Evolutionary conservation across 2,888 invertebrate genomes (phyloP).

Genomic region (Eupithecia centaureata): DNA sequence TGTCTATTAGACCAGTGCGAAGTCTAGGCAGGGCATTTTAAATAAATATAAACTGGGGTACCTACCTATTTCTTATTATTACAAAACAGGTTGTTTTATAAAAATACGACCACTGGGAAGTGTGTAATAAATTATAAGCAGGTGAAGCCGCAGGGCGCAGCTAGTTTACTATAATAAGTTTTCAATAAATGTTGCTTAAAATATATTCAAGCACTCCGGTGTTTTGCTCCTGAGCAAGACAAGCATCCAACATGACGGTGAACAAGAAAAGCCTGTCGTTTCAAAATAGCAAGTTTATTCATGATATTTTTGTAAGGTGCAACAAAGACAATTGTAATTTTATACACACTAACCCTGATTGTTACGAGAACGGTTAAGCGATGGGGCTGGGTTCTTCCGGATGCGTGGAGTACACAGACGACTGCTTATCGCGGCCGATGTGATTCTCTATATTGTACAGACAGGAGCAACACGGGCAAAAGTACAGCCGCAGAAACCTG

Average conservation of each 20-base stretch:
- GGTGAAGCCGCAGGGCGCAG: too few species aligned
- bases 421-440: conserved; percentile 49
- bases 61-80: too few species aligned
- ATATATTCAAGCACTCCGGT: too few species aligned
- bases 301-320: background rate
- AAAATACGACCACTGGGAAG: too few species aligned
- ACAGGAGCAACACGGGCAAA: conserved; percentile 77
- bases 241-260: background rate
- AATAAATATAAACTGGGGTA: too few species aligned
- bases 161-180: too few species aligned
- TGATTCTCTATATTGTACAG: conserved; percentile 72
- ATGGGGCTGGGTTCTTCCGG: conserved; percentile 18
- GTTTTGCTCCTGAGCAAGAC: background rate
- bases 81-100: too few species aligned
- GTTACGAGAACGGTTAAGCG: background rate
- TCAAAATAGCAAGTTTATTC: conserved; percentile 16
- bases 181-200: too few species aligned
- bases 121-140: too few species aligned
- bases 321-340: conserved; percentile 17
- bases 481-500: conserved; percentile 72
- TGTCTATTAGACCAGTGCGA: too few species aligned
- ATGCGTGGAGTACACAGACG: conserved; percentile 35
- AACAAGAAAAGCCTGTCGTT: conserved; percentile 4
- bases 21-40: too few species aligned
- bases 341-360: conserved; percentile 22